Base-by-base conservation (phyloP, 2,113 vertebrate species). In the Corythoichthys intestinalis region DNA sequence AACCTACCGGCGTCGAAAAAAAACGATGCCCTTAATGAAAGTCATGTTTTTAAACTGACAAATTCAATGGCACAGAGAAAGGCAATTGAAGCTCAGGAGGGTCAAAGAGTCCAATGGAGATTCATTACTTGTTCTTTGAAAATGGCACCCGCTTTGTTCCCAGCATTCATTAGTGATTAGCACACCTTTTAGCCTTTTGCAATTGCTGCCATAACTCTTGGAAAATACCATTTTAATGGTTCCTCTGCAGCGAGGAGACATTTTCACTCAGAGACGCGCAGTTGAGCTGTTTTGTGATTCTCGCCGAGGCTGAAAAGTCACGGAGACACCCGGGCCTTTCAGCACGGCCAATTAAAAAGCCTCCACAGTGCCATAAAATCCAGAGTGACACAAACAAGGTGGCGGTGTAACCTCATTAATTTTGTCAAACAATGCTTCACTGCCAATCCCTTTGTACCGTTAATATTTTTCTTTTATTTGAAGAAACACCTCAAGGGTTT, bases 161-260 rank as follows among this genome's bases (percentile, higher is more conserved):
- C 64, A 70, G 65, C 79, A 83, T 90, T 87, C 84, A 87, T 88
- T 76, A 80, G 83, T 82, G 85, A 90, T 91, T 88, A 90, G 85
- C 79, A 79, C 81, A 82, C 78, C 81, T 88, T 82, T 85, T 82
- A 81, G 81, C 85, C 83, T 83, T 87, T 78, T 68, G 71, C 83
- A 86, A 89, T 82, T 85, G 85, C 84, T 39, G 48, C 84, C 72
- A 82, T 86, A 86, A 84, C 85, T 90, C 79, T 80, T 73, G 69
- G 84, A 83, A 87, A 87, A 91, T 83, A 86, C 75, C 75, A 81
- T 86, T 89, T 83, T 87, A 84, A 88, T 87, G 78, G 80, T 77
- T 81, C 76, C 70, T 65, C 73, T 76, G 61, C 66, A 74, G 74
- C 69, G 44, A 71, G 70, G 64, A 74, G 78, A 85, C 75, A 20